These are phyloP conservation scores for Drosophila nigromelanica DNA, from an alignment of 1,140 invertebrate species.

Conservation along the genomic window DNA sequence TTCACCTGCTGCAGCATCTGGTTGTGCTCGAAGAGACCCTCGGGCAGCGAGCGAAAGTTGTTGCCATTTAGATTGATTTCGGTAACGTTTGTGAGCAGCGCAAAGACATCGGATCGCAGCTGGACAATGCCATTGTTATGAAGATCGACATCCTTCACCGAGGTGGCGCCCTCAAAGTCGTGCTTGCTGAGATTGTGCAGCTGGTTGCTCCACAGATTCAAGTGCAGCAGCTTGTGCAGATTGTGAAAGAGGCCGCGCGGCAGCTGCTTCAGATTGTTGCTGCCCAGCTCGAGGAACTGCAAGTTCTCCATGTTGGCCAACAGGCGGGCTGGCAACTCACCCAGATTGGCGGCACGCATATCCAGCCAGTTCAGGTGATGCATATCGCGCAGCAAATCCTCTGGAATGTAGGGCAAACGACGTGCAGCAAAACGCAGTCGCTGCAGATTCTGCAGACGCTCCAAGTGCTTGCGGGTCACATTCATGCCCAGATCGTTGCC, in stretches of 20 bases:
- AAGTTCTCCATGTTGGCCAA: conserved; percentile 85
- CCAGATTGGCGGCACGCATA: conserved; percentile 85
- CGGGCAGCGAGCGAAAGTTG: conserved; percentile 86
- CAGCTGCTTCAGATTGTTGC: conserved; percentile 86
- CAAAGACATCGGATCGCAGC: conserved; percentile 86
- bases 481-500: conserved; percentile 73
- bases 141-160: conserved; percentile 86
- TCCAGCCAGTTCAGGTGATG: conserved; percentile 86
- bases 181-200: conserved; percentile 86
- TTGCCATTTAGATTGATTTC: conserved; percentile 87
- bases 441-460: conserved; percentile 56
- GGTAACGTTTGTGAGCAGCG: conserved; percentile 85
- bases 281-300: conserved; percentile 86
- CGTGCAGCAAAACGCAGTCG: conserved; percentile 69
- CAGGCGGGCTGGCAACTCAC: conserved; percentile 85
- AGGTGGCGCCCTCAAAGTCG: conserved; percentile 86
- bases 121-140: conserved; percentile 86
- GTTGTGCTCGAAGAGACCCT: conserved; percentile 86
- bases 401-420: conserved; percentile 84
- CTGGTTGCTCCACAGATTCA: conserved; percentile 88
- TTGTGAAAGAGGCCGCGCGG: conserved; percentile 86
- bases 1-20: conserved; percentile 85
- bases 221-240: conserved; percentile 85
- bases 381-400: conserved; percentile 86
- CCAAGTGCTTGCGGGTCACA: conserved; percentile 67